Conservation (phyloP, 2,797 vertebrate species). For the Mus minutoides region DNA sequence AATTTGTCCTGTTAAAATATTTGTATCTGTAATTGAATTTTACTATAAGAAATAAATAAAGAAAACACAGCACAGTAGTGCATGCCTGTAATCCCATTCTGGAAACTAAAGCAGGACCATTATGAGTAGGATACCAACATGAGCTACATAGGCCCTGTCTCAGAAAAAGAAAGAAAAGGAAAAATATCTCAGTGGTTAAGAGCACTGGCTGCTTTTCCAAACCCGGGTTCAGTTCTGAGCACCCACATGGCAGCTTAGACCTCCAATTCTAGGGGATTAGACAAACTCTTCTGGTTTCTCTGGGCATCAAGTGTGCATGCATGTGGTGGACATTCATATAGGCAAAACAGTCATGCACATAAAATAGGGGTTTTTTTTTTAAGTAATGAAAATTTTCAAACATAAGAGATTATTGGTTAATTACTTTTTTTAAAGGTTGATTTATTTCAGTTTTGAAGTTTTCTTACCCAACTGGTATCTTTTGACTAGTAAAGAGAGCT, state of each 20-base stretch:
- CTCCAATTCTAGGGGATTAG: too few species aligned
- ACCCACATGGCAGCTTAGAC: background rate
- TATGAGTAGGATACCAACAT: background rate
- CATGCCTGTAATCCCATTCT: background rate
- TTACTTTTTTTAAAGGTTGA: slow-evolving; percentile 21
- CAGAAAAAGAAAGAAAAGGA: background rate
- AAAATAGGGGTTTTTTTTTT: background rate
- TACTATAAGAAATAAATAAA: slow-evolving; percentile 49
- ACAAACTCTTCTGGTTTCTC: background rate
- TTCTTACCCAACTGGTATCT: background rate
- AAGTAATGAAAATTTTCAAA: background rate
- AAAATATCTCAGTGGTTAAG: background rate
- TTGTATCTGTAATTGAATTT: slow-evolving; percentile 27
- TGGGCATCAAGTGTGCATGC: background rate
- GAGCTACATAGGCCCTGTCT: background rate
- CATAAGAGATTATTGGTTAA: background rate
- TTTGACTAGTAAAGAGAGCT: background rate
- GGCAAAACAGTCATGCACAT: background rate
- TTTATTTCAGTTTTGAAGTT: background rate
- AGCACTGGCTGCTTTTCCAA: background rate
- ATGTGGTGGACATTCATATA: background rate
- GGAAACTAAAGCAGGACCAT: background rate
- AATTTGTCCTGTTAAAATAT: background rate
- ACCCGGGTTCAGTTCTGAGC: background rate
- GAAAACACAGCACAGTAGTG: background rate